These are phyloP conservation scores for Psilopsiagon aymara DNA, from an alignment of 2,113 vertebrate genomes.

Conservation along the genomic window DNA sequence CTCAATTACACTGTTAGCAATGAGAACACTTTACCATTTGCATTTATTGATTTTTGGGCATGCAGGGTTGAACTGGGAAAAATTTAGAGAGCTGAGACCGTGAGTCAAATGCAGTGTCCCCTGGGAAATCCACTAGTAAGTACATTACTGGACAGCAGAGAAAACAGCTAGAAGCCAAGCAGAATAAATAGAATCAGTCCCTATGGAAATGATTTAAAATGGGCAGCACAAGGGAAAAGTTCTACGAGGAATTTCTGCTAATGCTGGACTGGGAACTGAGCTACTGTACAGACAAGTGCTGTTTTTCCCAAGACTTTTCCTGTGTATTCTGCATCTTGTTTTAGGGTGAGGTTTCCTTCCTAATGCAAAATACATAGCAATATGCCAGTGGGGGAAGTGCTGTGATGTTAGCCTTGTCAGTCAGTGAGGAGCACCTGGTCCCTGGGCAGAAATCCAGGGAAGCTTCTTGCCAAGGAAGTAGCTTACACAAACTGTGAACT, in stretches of 20 bases:
- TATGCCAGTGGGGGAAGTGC: background rate
- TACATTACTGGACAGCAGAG: slow-evolving; percentile 14
- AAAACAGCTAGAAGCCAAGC: slow-evolving; percentile 1
- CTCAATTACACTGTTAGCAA: background rate
- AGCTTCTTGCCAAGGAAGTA: slow-evolving; percentile 49
- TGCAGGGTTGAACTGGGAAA: background rate
- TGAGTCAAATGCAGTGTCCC: background rate
- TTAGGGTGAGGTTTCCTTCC: background rate
- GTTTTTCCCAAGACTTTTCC: background rate
- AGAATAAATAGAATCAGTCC: slow-evolving; percentile 12
- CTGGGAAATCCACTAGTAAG: slow-evolving; percentile 21
- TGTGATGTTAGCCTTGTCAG: background rate
- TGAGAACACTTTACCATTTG: background rate
- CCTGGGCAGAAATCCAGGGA: slow-evolving; percentile 40
- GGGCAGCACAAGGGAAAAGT: background rate
- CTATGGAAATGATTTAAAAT: slow-evolving; percentile 11
- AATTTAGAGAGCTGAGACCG: background rate
- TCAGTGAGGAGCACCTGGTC: slow-evolving; percentile 44
- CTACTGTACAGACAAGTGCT: background rate
- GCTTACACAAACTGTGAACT: slow-evolving; percentile 51
- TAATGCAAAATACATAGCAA: background rate
- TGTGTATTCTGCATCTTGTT: background rate
- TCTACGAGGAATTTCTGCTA: background rate
- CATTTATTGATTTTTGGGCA: slow-evolving; percentile 19
- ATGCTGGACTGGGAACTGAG: background rate